These are phyloP conservation scores for Eristalinus aeneus DNA, from an alignment of 2,888 invertebrate species.

Conservation along the genomic window DNA sequence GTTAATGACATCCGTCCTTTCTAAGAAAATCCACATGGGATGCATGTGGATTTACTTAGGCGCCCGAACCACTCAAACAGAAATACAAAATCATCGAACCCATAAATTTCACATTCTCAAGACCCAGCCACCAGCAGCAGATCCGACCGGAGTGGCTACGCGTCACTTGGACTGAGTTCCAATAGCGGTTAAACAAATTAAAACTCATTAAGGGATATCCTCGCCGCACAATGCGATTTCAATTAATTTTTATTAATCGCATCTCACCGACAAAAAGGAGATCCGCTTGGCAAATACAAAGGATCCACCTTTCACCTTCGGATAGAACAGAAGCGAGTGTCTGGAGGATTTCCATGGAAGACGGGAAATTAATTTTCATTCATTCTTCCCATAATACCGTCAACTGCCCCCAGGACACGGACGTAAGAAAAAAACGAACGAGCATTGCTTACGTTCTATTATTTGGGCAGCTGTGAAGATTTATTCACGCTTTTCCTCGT, in stretches of 20 bases:
- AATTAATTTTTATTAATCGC: conserved; percentile 38
- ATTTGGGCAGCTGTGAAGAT: not conserved
- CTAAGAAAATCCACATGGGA: not conserved
- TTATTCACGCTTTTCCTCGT: not conserved
- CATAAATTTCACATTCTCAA: not conserved
- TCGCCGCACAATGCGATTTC: not conserved
- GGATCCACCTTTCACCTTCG: not conserved
- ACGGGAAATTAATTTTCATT: not conserved
- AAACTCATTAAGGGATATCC: conserved; percentile 14
- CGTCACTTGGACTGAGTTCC: not conserved
- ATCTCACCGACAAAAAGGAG: not conserved
- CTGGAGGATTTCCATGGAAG: not conserved
- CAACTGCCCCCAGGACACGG: not conserved
- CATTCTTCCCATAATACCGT: not conserved
- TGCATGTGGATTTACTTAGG: not conserved
- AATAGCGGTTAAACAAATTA: conserved; percentile 20
- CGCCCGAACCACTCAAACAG: not conserved
- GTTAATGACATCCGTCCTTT: not conserved
- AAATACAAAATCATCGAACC: not conserved
- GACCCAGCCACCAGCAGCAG: not conserved
- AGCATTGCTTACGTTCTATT: not conserved
- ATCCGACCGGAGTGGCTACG: not conserved
- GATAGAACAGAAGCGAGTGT: not conserved
- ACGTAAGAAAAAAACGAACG: not conserved
- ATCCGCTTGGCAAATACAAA: not conserved